Evolutionary conservation across 1,140 invertebrate genomes (phyloP).

Genomic region (Tetramorium parvispinum): DNA sequence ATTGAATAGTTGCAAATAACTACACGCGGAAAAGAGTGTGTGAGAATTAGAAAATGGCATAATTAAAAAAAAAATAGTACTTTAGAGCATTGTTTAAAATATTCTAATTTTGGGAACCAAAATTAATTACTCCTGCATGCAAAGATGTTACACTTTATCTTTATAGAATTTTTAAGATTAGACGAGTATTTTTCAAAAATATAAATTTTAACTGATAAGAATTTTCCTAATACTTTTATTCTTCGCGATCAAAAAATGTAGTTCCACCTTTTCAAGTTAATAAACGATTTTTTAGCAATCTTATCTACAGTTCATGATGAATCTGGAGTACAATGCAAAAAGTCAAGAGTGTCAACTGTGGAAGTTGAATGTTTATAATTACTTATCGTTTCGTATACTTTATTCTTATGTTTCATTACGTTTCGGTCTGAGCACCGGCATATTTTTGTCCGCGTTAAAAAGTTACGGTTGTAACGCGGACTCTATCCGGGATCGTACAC

Average conservation of each 20-base stretch:
- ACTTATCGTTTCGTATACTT: conserved; percentile 3
- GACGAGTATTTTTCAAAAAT: neutral
- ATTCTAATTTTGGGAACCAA: neutral
- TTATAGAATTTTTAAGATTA: neutral
- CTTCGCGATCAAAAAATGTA: neutral
- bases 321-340: neutral
- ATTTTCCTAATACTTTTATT: neutral
- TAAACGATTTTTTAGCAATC: neutral
- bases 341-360: neutral
- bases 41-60: neutral
- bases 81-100: neutral
- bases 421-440: neutral
- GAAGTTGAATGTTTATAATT: neutral
- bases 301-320: neutral
- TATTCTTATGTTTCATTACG: conserved; percentile 1
- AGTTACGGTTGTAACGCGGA: conserved; percentile 26
- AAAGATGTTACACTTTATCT: neutral
- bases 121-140: neutral
- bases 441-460: conserved; percentile 35
- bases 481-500: neutral
- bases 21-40: neutral
- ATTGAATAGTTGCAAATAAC: neutral
- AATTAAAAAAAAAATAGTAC: neutral
- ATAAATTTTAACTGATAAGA: neutral
- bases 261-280: neutral